Base-by-base conservation (phyloP, 2,888 invertebrate species). In the Chaitophorus viminalis region DNA sequence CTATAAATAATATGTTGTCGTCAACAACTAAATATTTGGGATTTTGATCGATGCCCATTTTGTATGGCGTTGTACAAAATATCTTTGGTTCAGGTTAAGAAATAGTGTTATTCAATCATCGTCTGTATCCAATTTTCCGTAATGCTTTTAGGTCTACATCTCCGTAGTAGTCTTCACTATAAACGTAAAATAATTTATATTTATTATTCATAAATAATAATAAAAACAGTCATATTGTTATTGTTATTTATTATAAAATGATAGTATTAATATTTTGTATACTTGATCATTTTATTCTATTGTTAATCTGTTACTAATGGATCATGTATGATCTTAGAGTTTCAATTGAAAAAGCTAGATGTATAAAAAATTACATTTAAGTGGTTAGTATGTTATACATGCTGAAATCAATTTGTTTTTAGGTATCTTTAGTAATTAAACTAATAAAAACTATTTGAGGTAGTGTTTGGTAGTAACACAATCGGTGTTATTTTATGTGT, bases 141-240 rank as follows among this genome's bases (percentile, higher is more conserved):
- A 97, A 93, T 89, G 95, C 95, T 92, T 97, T 97, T 90, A 97
- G 93, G 92, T 97, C 97, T 91, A 97, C 95, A 91, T 96, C 96
- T 90, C 97, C 97, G 92, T 97, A 97, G 93, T 97, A 97, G 93
- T 97, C 97, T 93, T 97, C 96, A 92, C 97, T 97, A 93, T 82
- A 90, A 90, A 77, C 9, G n/a, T 68, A 68, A 52, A 84, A 76
- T 31, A 75, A 60, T 31, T 4, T 31, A 0, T 3, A 70, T 31
- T 29, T 70, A 70, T 65, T 65, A 29, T 6, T 65, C 65, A 29
- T 8, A 65, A 65, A 8, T 70, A 31, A 29, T 70, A 31, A 17
- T 70, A 70, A 29, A 70, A 17, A 4, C 36, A 14, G n/a, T 31
- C 18, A 68, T 21, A 68, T 68, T 46, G 46, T 1, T 46, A 3